Conservation (phyloP, 2,888 invertebrate genomes). For the Unio delphinus region DNA sequence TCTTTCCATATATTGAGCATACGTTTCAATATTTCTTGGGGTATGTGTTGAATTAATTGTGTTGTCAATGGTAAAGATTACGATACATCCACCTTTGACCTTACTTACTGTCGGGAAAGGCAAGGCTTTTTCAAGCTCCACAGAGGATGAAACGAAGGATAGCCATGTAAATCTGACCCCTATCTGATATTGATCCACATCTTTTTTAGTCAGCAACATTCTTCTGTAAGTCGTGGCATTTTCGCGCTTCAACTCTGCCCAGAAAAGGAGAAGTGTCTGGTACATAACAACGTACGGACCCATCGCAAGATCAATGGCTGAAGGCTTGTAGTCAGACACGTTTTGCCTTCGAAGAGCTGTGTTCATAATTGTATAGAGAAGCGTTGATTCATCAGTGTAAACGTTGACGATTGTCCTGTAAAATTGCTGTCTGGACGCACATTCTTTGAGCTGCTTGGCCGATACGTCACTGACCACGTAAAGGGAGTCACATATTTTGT, state of each 20-base stretch:
- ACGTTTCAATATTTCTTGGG: too few species aligned
- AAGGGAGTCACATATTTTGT: conserved; percentile 14
- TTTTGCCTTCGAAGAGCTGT: conserved; percentile 21
- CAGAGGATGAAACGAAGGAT: conserved; percentile 13
- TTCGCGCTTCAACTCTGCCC: conserved; percentile 11
- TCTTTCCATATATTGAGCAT: too few species aligned
- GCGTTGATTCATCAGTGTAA: conserved; percentile 17
- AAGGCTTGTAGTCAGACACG: conserved; percentile 13
- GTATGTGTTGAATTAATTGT: too few species aligned
- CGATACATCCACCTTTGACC: too few species aligned
- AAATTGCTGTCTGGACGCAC: conserved; percentile 6
- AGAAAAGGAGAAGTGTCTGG: conserved; percentile 18
- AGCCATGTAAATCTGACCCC: conserved; percentile 19
- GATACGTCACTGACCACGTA: conserved; percentile 5
- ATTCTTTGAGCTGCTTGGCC: not conserved
- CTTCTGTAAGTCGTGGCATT: conserved; percentile 14
- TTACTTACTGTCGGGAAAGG: too few species aligned
- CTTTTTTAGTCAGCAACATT: conserved; percentile 10
- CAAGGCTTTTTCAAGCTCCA: too few species aligned
- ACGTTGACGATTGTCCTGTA: conserved; percentile 7
- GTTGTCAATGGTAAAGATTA: too few species aligned
- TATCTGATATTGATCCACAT: conserved; percentile 10
- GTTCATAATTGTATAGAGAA: conserved; percentile 16
- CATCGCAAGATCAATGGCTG: conserved; percentile 20
- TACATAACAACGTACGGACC: conserved; percentile 23